Conservation (phyloP, 2,113 vertebrate species). For the Spermophilus dauricus region DNA sequence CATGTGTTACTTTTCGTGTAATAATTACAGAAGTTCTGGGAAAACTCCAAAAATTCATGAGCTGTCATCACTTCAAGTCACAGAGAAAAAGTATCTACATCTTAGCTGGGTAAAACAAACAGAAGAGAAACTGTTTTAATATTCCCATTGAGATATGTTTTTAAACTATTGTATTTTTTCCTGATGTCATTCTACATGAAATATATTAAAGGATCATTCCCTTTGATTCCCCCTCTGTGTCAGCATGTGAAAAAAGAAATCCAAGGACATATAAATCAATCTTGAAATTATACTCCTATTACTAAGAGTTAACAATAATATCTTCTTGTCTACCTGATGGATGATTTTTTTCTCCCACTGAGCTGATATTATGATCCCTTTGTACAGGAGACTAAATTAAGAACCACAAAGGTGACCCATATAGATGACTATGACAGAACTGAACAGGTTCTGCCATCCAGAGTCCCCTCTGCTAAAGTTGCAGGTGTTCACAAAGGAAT, state of each 20-base stretch:
- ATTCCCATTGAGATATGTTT: conserved; percentile 32
- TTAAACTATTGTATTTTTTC: neutral
- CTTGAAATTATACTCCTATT: neutral
- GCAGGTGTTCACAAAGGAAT: neutral
- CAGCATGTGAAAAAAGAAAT: conserved; percentile 26
- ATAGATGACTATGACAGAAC: neutral
- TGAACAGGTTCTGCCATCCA: neutral
- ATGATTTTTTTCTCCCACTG: neutral
- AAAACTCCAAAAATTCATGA: conserved; percentile 66
- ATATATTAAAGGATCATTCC: neutral
- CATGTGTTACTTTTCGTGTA: conserved; percentile 10
- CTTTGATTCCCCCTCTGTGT: neutral
- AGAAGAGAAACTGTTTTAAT: conserved; percentile 41
- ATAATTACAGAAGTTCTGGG: conserved; percentile 61
- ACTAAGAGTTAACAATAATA: neutral
- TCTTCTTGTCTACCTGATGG: neutral
- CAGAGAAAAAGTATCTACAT: conserved; percentile 51
- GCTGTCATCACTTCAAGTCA: conserved; percentile 56
- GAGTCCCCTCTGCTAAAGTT: neutral
- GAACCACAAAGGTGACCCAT: neutral
- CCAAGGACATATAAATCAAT: neutral
- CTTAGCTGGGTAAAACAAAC: conserved; percentile 1
- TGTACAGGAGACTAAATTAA: neutral
- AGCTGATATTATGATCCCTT: neutral
- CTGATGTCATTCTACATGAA: neutral